Conservation (phyloP, 2,113 vertebrate genomes). For the Uria lomvia region DNA sequence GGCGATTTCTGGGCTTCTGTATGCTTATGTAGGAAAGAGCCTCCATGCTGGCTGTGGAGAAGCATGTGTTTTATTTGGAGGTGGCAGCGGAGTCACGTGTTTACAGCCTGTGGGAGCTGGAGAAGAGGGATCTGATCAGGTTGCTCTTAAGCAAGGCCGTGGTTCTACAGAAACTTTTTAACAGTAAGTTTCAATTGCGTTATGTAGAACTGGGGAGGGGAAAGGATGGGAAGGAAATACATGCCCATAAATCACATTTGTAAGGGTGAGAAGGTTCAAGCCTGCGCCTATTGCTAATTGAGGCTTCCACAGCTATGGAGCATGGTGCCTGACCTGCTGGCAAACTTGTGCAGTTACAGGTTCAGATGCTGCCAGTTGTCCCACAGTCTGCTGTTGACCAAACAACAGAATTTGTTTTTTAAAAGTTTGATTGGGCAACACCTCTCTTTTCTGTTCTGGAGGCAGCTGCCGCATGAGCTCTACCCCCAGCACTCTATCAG, state of each 20-base stretch:
- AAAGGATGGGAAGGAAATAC: not conserved
- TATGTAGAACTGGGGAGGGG: rapidly evolving
- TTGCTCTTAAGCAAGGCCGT: not conserved
- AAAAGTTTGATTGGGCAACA: not conserved
- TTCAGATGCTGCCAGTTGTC: not conserved
- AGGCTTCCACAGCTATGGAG: not conserved
- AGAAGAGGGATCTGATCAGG: not conserved
- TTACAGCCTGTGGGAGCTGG: not conserved
- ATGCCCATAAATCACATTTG: not conserved
- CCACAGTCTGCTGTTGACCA: not conserved
- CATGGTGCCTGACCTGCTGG: not conserved
- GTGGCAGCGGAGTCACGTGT: not conserved
- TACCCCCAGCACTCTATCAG: not conserved
- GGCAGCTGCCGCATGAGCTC: not conserved
- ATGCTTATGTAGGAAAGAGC: not conserved
- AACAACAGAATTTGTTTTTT: not conserved
- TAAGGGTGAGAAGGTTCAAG: not conserved
- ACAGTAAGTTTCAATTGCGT: not conserved
- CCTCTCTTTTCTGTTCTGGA: not conserved
- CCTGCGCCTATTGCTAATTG: not conserved
- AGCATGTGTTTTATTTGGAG: not conserved
- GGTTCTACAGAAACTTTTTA: not conserved
- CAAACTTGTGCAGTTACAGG: not conserved
- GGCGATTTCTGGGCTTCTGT: not conserved
- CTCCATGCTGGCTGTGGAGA: not conserved